Evolutionary conservation across 2,888 invertebrate species (phyloP).

Genomic region (Platynereis dumerilii): DNA sequence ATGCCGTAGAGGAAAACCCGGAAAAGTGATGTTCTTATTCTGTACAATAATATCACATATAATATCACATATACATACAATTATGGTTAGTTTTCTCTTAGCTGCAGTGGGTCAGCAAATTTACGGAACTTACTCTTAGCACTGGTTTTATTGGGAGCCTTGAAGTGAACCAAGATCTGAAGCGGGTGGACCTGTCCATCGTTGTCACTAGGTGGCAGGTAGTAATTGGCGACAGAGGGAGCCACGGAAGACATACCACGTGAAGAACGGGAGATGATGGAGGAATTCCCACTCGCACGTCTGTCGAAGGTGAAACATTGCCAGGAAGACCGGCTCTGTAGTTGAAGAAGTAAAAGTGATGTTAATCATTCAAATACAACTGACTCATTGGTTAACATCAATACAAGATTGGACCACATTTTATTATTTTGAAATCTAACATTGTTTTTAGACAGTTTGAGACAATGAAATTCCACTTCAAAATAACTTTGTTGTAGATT

Average conservation of each 20-base stretch:
- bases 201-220: constrained; percentile 41
- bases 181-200: constrained; percentile 11
- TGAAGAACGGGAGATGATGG: constrained; percentile 43
- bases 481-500: no score
- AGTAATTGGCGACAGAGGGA: constrained; percentile 41
- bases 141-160: constrained; percentile 43
- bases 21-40: no score
- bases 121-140: constrained; percentile 36
- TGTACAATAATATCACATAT: no score
- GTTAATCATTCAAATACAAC: no score
- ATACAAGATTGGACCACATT: no score
- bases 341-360: no score
- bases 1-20: no score
- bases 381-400: no score
- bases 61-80: no score
- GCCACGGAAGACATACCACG: constrained; percentile 41
- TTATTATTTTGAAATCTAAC: not conserved
- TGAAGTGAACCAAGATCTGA: constrained; percentile 44
- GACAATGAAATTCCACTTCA: not conserved
- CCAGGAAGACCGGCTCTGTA: constrained; percentile 38
- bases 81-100: no score
- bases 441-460: not conserved
- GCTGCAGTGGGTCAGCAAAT: no score
- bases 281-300: constrained; percentile 39
- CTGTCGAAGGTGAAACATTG: constrained; percentile 52